phyloP scores from a whole-genome alignment of 2,888 invertebrate genomes.

The Salpingus planirostris region DNA sequence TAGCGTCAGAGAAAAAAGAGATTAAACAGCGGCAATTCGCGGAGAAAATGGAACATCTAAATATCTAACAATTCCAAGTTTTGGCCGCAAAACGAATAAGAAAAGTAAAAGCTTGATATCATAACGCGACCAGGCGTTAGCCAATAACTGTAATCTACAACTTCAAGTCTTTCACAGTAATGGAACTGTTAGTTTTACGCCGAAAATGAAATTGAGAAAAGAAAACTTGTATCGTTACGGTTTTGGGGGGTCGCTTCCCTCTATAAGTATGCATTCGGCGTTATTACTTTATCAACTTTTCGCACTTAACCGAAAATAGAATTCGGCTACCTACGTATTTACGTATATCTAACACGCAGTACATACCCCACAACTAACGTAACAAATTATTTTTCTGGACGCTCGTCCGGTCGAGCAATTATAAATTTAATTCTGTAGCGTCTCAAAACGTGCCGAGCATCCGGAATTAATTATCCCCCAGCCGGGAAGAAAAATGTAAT shows the following conservation, averaged over 20 bases:
- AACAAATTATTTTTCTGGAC: too few species aligned
- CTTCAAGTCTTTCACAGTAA: slow-evolving; percentile 24
- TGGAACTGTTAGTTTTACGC: slow-evolving; percentile 29
- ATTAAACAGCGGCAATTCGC: too few species aligned
- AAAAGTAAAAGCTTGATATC: slow-evolving; percentile 17
- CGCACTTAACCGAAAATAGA: too few species aligned
- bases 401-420: too few species aligned
- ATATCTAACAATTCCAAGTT: slow-evolving; percentile 17
- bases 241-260: slow-evolving; percentile 10
- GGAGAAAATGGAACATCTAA: slow-evolving; percentile 18
- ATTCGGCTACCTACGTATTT: too few species aligned
- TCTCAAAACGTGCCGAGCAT: too few species aligned
- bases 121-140: slow-evolving; percentile 21
- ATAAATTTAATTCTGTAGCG: too few species aligned
- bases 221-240: slow-evolving; percentile 27
- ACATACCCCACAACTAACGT: too few species aligned
- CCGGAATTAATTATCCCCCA: too few species aligned
- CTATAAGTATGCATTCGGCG: slow-evolving; percentile 16
- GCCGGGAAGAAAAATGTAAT: too few species aligned
- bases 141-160: slow-evolving; percentile 23
- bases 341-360: too few species aligned
- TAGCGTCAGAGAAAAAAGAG: too few species aligned
- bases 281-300: slow-evolving; percentile 19
- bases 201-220: slow-evolving; percentile 25
- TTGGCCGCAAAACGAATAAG: slow-evolving; percentile 16